Percentiles rank a stretch among this genome's conserved stretches.
These are phyloP conservation scores for Amphibalanus amphitrite DNA, from an alignment of 1,140 invertebrate species.

Conservation along the genomic window DNA sequence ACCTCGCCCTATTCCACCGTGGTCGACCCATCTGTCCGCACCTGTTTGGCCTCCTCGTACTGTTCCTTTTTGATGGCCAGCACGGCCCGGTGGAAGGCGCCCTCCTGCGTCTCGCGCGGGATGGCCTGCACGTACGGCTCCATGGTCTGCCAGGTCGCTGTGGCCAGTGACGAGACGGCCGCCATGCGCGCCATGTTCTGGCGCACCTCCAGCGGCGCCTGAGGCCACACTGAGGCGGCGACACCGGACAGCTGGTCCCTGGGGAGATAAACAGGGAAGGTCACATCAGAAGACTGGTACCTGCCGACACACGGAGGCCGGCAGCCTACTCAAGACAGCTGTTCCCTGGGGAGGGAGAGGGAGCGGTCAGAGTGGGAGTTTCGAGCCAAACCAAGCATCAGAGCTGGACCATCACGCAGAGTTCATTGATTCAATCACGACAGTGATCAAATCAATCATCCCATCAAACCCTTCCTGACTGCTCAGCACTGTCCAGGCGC, in stretches of 20 bases:
- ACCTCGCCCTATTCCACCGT: no score
- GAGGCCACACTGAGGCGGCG: slow-evolving; percentile 54
- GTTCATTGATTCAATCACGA: no score
- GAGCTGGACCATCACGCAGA: background rate
- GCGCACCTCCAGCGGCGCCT: slow-evolving; percentile 19
- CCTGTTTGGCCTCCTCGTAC: slow-evolving; percentile 42
- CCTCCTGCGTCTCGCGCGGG: slow-evolving; percentile 55
- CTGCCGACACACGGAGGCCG: no score
- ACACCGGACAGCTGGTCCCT: slow-evolving; percentile 55
- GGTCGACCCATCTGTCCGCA: no score
- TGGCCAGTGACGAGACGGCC: slow-evolving; percentile 84
- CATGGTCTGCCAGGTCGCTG: slow-evolving; percentile 84
- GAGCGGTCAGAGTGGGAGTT: no score
- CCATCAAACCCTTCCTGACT: background rate
- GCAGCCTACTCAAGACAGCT: no score
- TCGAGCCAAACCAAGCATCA: no score
- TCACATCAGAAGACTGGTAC: no score
- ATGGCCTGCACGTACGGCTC: slow-evolving; percentile 39
- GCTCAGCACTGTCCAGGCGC: slow-evolving; percentile 86
- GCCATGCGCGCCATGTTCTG: slow-evolving; percentile 68
- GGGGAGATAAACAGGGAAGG: slow-evolving; percentile 5
- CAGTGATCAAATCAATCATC: no score
- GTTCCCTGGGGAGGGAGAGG: no score
- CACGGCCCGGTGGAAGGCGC: slow-evolving; percentile 90
- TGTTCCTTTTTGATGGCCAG: slow-evolving; percentile 74